phyloP scores from a whole-genome alignment of 1,140 invertebrate genomes.

The Drosophila eugracilis region DNA sequence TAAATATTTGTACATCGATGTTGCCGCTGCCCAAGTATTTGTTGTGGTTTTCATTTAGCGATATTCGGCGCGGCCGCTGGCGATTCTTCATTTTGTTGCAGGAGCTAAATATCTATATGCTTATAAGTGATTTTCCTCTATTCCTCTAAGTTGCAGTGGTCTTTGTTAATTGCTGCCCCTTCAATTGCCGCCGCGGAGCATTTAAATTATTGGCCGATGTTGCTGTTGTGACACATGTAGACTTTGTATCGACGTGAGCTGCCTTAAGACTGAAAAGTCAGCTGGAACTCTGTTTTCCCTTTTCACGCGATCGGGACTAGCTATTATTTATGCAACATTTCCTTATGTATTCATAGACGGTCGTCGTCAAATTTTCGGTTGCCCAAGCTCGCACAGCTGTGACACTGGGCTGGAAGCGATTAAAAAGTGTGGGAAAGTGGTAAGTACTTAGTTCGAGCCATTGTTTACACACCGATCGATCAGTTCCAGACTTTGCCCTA shows the following conservation, averaged over 20 bases:
- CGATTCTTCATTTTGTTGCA: conserved; percentile 71
- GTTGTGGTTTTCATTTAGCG: conserved; percentile 67
- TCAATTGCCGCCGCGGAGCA: conserved; percentile 67
- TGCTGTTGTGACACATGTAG: conserved; percentile 48
- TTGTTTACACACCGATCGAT: conserved; percentile 12
- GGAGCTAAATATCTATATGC: conserved; percentile 20
- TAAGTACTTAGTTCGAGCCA: not conserved
- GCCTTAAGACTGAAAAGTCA: conserved; percentile 9
- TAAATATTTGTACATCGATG: conserved; percentile 78
- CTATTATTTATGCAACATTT: conserved; percentile 54
- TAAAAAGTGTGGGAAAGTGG: conserved; percentile 17
- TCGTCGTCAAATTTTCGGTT: conserved; percentile 22
- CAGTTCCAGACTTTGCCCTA: conserved; percentile 10
- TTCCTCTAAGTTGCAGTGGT: conserved; percentile 36
- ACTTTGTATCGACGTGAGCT: conserved; percentile 54
- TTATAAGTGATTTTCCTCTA: conserved; percentile 11
- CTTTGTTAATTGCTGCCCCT: conserved; percentile 63
- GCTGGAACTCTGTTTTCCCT: conserved; percentile 25
- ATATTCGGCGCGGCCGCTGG: conserved; percentile 58
- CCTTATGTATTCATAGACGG: conserved; percentile 21
- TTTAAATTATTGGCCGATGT: conserved; percentile 69
- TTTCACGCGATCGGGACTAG: conserved; percentile 21
- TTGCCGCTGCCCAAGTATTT: conserved; percentile 50
- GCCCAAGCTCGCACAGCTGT: conserved; percentile 16
- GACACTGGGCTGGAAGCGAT: conserved; percentile 21